Conservation (phyloP, 2,888 invertebrate species). For the Mylabris sibirica region DNA sequence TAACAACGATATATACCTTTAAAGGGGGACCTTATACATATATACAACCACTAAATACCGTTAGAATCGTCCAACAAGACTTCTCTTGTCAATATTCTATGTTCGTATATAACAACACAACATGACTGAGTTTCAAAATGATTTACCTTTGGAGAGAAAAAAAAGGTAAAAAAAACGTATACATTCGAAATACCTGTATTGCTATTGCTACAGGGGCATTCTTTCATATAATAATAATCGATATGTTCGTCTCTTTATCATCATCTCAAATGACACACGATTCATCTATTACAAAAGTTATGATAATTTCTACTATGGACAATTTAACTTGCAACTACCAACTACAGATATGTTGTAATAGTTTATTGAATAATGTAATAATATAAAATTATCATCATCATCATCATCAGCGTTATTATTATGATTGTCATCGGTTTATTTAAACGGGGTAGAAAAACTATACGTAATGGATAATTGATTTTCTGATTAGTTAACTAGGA, state of each 20-base stretch:
- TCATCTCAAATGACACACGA: background rate
- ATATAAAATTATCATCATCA: background rate
- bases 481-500: conserved; percentile 1
- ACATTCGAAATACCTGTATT: background rate
- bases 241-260: background rate
- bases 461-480: background rate
- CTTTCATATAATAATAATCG: background rate
- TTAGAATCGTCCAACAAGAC: conserved; percentile 1
- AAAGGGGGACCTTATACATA: conserved; percentile 6
- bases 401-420: background rate
- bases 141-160: background rate
- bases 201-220: background rate
- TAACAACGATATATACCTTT: conserved; percentile 9
- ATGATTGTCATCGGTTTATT: background rate
- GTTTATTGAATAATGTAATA: background rate
- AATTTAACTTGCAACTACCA: background rate
- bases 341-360: background rate
- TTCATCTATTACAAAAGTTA: background rate
- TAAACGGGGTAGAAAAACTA: background rate
- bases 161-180: background rate
- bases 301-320: conserved; percentile 1
- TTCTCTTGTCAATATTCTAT: conserved; percentile 3
- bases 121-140: background rate
- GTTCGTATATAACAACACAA: background rate
- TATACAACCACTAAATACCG: background rate